Evolutionary conservation across 1,140 invertebrate genomes (phyloP), one percentile per base, ranked within the genome.

Genomic region (Leptinotarsa undecemlineata): DNA sequence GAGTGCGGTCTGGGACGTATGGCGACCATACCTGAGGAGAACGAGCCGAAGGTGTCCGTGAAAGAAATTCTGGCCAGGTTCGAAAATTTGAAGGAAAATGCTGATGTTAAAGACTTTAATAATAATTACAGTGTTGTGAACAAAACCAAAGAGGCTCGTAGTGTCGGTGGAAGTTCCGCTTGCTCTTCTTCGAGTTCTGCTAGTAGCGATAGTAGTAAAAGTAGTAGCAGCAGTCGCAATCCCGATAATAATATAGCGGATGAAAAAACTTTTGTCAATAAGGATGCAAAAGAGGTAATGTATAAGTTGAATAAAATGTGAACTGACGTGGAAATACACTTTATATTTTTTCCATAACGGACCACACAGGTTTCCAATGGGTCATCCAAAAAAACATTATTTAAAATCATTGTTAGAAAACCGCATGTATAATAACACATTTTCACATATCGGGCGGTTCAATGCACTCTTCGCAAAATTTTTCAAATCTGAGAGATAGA

Each of bases 21-120:
- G 92, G 92, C 92, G 84, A 93, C 92, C 3, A 93, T 94, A 48
- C 88, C 91, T n/a, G 92, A 94, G 82, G 92, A 94, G 78, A 89
- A 89, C 6, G 92, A 93, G 82, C 91, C 89, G 21, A 93, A 94
- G 86, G 88, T 94, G 74, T 93, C 92, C 73, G 93, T 94, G 47
- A 91, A 92, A 77, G 92, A 93, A 79, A 94, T 94, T 76, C 85
- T 94, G 71, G 92, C 92, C 47, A 87, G 92, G 67, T 94, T 94
- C 83, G 93, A 94, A 81, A 93, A 93, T 83, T 87, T 94, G 63
- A 80, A 82, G 51, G 82, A 79, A 13, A 81, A 81, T 15, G 26
- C 48, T 6, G 48, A 20, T 20, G 76, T 71, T n/a, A 79, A 79
- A 70, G 73, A 80, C 64, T 71, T 68, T 23, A 78, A 78, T 33